These are phyloP conservation scores for Poeciliopsis turneri DNA, from an alignment of 2,797 vertebrate genomes.

Conservation along the genomic window DNA sequence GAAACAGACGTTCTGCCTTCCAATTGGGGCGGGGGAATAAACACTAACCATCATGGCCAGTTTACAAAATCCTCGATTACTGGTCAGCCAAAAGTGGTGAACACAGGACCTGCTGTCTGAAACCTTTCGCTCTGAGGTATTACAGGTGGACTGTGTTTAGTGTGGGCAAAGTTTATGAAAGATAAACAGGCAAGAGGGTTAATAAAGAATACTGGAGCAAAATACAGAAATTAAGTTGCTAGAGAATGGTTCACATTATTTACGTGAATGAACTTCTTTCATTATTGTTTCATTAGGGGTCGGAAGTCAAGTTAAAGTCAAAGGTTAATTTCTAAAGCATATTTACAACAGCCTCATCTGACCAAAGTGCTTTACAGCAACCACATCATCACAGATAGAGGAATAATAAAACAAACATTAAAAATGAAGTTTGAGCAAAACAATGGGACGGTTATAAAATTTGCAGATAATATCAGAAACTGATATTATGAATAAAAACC, in stretches of 20 bases:
- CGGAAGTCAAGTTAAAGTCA: no score
- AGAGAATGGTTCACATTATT: neutral
- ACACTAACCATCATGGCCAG: conserved; percentile 62
- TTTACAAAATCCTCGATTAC: conserved; percentile 64
- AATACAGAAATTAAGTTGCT: neutral
- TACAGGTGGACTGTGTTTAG: neutral
- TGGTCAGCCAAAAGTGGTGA: conserved; percentile 52
- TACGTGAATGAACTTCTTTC: neutral
- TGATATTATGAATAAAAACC: no score
- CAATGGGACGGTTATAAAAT: no score
- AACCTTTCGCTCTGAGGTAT: neutral
- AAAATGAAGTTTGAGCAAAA: no score
- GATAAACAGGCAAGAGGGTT: neutral
- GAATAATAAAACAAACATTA: no score
- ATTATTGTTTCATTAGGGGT: neutral
- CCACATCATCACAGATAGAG: no score
- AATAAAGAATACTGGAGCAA: neutral
- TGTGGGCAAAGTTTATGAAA: neutral
- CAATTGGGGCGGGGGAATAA: conserved; percentile 39
- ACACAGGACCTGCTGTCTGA: conserved; percentile 38
- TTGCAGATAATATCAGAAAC: no score
- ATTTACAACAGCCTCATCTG: no score
- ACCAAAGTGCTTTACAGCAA: no score
- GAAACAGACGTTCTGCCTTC: conserved; percentile 61
- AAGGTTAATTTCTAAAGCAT: no score